Evolutionary conservation across 1,140 invertebrate genomes (phyloP).

Genomic region (Spodoptera frugiperda): DNA sequence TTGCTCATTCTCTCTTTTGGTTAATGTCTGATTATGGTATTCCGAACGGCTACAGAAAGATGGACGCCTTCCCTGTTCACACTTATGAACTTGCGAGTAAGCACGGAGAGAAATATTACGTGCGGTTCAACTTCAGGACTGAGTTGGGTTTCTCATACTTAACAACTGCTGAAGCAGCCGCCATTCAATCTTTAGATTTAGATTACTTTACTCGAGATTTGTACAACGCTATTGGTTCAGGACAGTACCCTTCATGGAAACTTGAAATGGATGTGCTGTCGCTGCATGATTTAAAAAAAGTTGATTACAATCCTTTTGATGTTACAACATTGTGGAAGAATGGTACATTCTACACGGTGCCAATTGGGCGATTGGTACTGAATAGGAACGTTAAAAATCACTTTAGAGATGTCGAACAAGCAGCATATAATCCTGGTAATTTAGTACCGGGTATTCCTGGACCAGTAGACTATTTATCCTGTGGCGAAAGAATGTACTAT

Average conservation of each 20-base stretch:
- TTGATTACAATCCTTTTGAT: conserved; percentile 89
- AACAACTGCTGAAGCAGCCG: conserved; percentile 59
- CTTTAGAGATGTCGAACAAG: conserved; percentile 94
- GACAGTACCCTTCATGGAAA: conserved; percentile 90
- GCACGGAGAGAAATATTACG: conserved; percentile 86
- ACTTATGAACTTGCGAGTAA: conserved; percentile 90
- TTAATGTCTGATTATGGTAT: conserved; percentile 95
- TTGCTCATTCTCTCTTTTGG: conserved; percentile 92
- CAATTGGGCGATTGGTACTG: conserved; percentile 93
- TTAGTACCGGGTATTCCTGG: conserved; percentile 94
- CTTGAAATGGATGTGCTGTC: conserved; percentile 87
- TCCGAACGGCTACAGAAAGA: conserved; percentile 93
- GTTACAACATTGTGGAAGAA: conserved; percentile 93
- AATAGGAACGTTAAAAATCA: conserved; percentile 93
- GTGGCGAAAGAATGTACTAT: conserved; percentile 94
- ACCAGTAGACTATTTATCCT: conserved; percentile 94
- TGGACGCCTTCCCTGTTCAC: conserved; percentile 89
- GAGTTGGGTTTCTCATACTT: conserved; percentile 91
- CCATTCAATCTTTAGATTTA: conserved; percentile 57
- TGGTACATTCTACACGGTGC: conserved; percentile 92
- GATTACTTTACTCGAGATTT: conserved; percentile 69
- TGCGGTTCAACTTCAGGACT: conserved; percentile 91
- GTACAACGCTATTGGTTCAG: conserved; percentile 67
- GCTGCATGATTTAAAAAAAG: conserved; percentile 82
- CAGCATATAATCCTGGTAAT: conserved; percentile 93